phyloP scores from a whole-genome alignment of 2,797 vertebrate genomes.

The Microcaecilia unicolor region DNA sequence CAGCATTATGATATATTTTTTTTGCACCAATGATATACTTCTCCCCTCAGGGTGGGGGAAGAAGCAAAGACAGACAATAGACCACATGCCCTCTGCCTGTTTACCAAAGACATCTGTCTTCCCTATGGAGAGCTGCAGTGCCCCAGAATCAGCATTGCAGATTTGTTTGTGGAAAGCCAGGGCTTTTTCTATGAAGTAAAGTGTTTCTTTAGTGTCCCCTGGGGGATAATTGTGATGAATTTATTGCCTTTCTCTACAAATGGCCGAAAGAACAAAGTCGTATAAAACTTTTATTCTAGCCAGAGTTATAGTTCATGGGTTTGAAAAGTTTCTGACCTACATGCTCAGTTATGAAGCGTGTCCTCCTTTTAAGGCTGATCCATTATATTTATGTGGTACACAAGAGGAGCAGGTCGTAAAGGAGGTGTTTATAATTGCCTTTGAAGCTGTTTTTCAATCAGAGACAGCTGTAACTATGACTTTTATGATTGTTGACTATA shows the following conservation, averaged over 20 bases:
- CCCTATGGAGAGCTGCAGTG: slow-evolving; percentile 4
- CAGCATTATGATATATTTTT: too few species aligned
- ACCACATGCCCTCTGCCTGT: too few species aligned
- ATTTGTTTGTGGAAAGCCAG: slow-evolving; percentile 6
- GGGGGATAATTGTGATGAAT: slow-evolving; percentile 21
- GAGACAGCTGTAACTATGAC: too few species aligned
- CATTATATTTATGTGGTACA: slow-evolving; percentile 1
- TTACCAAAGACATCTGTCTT: too few species aligned
- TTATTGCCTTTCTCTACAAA: slow-evolving; percentile 34
- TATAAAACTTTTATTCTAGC: slow-evolving; percentile 17
- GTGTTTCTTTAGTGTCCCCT: slow-evolving; percentile 17
- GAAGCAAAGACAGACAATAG: too few species aligned
- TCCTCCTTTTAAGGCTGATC: neutral
- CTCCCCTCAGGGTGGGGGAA: too few species aligned
- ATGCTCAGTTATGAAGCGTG: slow-evolving; percentile 6
- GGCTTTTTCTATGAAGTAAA: slow-evolving; percentile 1
- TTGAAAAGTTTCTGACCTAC: slow-evolving; percentile 21
- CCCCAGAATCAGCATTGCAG: slow-evolving; percentile 15
- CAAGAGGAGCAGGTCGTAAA: slow-evolving; percentile 7
- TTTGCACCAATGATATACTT: too few species aligned
- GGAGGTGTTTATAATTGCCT: slow-evolving; percentile 9
- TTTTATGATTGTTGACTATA: too few species aligned
- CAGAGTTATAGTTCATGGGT: slow-evolving; percentile 17
- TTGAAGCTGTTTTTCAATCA: slow-evolving; percentile 19
- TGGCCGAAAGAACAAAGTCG: slow-evolving; percentile 22